phyloP scores from a whole-genome alignment of 1,140 invertebrate species.

The Aphelenchoides fujianensis region DNA sequence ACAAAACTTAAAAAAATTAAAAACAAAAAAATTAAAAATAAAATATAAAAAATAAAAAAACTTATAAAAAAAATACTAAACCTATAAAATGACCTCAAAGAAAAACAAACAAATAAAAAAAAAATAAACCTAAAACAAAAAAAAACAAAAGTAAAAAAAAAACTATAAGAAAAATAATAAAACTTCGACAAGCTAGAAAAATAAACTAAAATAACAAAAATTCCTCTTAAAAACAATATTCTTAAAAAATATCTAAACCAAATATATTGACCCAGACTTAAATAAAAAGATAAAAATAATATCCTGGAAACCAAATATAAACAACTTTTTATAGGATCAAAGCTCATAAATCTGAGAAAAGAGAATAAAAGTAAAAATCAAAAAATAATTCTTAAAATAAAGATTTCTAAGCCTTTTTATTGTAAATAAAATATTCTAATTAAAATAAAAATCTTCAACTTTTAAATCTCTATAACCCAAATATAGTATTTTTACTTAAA shows the following conservation, averaged over 20 bases:
- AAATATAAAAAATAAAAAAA: slow-evolving; percentile 30
- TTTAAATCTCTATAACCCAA: slow-evolving; percentile 30
- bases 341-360: slow-evolving; percentile 35
- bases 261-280: slow-evolving; percentile 3
- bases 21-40: slow-evolving; percentile 25
- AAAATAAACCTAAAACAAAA: slow-evolving; percentile 22
- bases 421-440: slow-evolving; percentile 30
- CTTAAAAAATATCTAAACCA: slow-evolving; percentile 28
- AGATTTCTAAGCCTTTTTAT: too few species aligned
- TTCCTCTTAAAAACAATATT: slow-evolving; percentile 49
- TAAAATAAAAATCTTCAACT: slow-evolving; percentile 35
- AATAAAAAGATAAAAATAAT: slow-evolving; percentile 31
- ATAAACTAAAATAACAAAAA: slow-evolving; percentile 36
- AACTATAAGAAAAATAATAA: slow-evolving; percentile 25
- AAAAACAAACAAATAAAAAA: slow-evolving; percentile 63
- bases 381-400: slow-evolving; percentile 25
- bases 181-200: slow-evolving; percentile 39
- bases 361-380: slow-evolving; percentile 26
- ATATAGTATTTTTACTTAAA: slow-evolving; percentile 25
- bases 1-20: slow-evolving; percentile 29
- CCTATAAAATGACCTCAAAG: slow-evolving; percentile 35
- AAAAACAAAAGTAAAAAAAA: slow-evolving; percentile 34
- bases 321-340: slow-evolving; percentile 59
- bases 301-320: slow-evolving; percentile 37
- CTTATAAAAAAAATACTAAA: slow-evolving; percentile 33